Conservation (phyloP, 2,888 invertebrate species). For the Ochropleura plecta region DNA sequence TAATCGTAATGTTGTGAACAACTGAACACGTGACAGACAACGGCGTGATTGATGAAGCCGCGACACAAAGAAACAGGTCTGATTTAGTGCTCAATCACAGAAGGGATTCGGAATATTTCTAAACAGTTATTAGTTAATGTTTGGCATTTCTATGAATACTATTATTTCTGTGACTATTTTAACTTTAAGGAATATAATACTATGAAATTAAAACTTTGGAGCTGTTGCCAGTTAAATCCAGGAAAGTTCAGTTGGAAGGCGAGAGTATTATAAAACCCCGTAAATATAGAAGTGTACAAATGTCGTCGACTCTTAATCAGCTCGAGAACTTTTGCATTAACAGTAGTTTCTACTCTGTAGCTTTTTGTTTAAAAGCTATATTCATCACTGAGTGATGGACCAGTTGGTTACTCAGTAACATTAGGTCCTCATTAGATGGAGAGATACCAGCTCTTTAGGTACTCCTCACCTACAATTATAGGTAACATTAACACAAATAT, state of each 20-base stretch:
- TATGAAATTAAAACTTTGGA: neutral
- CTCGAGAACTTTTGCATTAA: slow-evolving; percentile 12
- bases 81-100: slow-evolving; percentile 6
- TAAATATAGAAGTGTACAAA: slow-evolving; percentile 1
- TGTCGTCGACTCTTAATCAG: slow-evolving; percentile 11
- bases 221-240: neutral
- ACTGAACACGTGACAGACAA: slow-evolving; percentile 3
- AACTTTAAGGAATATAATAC: neutral
- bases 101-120: neutral
- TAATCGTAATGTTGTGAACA: slow-evolving; percentile 13
- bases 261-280: neutral
- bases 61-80: neutral
- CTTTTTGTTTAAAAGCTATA: slow-evolving; percentile 12
- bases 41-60: slow-evolving; percentile 31
- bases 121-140: slow-evolving; percentile 9
- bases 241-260: neutral
- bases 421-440: neutral
- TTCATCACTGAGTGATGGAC: neutral
- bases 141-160: slow-evolving; percentile 22
- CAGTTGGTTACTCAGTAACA: neutral
- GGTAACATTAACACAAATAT: slow-evolving; percentile 26
- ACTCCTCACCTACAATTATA: slow-evolving; percentile 19
- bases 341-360: neutral
- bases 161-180: neutral
- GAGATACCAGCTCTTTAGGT: slow-evolving; percentile 6